Conservation (phyloP, 2,113 vertebrate species). For the Anas platyrhynchos region DNA sequence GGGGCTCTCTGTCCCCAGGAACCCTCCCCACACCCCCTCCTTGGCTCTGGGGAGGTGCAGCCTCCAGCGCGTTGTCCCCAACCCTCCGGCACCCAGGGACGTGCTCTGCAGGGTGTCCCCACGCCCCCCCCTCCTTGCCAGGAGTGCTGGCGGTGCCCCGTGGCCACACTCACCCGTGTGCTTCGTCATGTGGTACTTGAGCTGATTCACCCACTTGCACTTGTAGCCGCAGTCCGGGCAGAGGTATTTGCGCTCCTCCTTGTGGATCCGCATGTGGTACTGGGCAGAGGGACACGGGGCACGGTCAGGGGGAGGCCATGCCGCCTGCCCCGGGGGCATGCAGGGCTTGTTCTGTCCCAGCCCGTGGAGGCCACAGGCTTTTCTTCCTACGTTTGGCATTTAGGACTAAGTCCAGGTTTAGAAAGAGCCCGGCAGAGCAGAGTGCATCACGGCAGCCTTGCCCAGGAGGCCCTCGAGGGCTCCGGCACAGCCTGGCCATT, state of each 20-base stretch:
- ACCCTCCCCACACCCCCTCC: background rate
- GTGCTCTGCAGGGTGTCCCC: background rate
- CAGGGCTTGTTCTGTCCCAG: background rate
- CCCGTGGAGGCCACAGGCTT: background rate
- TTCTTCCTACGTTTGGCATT: background rate
- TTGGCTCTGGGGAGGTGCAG: background rate
- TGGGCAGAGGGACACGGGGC: slow-evolving; percentile 37
- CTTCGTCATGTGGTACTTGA: slow-evolving; percentile 99
- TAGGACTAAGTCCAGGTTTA: background rate
- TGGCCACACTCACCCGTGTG: slow-evolving; percentile 84
- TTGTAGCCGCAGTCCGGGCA: slow-evolving; percentile 98
- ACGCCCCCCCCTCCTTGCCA: background rate
- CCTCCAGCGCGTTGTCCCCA: too few relatives aligned
- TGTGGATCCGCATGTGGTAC: slow-evolving; percentile 98
- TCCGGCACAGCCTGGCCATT: slow-evolving; percentile 15
- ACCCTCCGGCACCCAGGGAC: fast-evolving
- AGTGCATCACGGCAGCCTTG: background rate
- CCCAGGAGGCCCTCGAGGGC: background rate
- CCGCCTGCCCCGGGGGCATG: background rate
- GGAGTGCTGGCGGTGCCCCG: background rate
- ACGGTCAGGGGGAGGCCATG: background rate
- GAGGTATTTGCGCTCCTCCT: slow-evolving; percentile 94
- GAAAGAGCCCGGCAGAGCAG: background rate
- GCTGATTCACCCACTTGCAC: slow-evolving; percentile 98
- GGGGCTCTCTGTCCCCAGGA: background rate